Conservation (phyloP, 2,888 invertebrate species). For the Trachelus troglodyta region DNA sequence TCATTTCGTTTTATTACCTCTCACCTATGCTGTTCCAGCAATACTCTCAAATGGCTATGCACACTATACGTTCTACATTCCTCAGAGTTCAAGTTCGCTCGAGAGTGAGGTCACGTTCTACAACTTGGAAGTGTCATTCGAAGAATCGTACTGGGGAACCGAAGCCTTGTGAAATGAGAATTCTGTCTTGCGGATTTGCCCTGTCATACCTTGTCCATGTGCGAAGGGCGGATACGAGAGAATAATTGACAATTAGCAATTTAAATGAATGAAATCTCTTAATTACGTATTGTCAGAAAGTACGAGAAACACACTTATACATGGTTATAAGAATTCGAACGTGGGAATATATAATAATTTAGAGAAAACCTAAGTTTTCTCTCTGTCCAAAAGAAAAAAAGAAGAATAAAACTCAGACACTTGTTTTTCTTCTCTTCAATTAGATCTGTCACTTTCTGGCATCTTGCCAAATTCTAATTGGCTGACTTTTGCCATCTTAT, state of each 20-base stretch:
- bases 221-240: slow-evolving; percentile 42
- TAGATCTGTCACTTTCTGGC: not conserved
- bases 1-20: not conserved
- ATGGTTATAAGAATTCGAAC: not conserved
- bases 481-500: not conserved
- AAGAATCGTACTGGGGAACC: not conserved
- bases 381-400: not conserved
- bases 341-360: not conserved
- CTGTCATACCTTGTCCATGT: not conserved
- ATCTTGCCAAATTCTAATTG: not conserved
- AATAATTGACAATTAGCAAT: slow-evolving; percentile 47
- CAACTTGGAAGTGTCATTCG: not conserved
- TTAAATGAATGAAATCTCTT: slow-evolving; percentile 30
- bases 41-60: not conserved
- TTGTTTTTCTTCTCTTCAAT: not conserved
- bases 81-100: slow-evolving; percentile 52
- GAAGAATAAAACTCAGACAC: not conserved
- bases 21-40: not conserved
- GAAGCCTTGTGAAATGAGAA: not conserved
- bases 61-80: slow-evolving; percentile 32
- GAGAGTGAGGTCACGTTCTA: slow-evolving; percentile 28
- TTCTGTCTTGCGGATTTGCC: not conserved
- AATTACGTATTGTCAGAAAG: not conserved
- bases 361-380: not conserved
- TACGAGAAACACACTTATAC: not conserved